Base-by-base conservation (phyloP, 2,888 invertebrate genomes). In the Drosophila trichaetosa region DNA sequence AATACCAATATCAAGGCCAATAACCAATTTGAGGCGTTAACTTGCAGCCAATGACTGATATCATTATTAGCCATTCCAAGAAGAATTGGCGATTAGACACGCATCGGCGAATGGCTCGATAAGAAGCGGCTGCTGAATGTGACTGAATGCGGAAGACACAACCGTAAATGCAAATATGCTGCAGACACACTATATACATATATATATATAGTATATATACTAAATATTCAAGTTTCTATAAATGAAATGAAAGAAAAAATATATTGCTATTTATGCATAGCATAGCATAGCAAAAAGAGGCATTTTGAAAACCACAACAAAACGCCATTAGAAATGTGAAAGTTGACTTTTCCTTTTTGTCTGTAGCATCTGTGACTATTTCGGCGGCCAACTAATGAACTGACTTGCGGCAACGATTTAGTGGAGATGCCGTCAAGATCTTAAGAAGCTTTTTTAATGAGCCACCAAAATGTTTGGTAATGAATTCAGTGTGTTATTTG, bases 321-420 rank as follows among this genome's bases (percentile, higher is more conserved):
- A 69, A 53, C 29, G 42, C 78, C 76, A 79, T 78, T 82, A 82
- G 73, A 80, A 80, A 86, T 88, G 90, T 88, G 86, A 86, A 86
- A 86, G 90, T 86, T 89, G 56, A 79, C 79, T 88, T 89, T 85
- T 89, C 77, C 36, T 48, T 64, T 65, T 65, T 48, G 46, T 65
- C 59, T 60, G 49, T 34, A n/a, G 38, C 46, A 46, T 38, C 18
- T 65, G 58, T 67, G 59, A 69, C 27, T 69, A 76, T 76, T 73
- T 61, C 40, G 52, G 48, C n/a, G 42, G 38, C 33, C 29, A 65
- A 67, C 84, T 84, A 84, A 84, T 87, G 87, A 87, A 83, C 76
- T 86, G 80, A 69, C 80, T 72, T 69, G 56, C 31, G 48, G 42
- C 8, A 21, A 66, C 73, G 71, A 78, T 78, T 78, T 76, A 64